Conservation (phyloP, 2,888 invertebrate species). For the Oscheius sp. region DNA sequence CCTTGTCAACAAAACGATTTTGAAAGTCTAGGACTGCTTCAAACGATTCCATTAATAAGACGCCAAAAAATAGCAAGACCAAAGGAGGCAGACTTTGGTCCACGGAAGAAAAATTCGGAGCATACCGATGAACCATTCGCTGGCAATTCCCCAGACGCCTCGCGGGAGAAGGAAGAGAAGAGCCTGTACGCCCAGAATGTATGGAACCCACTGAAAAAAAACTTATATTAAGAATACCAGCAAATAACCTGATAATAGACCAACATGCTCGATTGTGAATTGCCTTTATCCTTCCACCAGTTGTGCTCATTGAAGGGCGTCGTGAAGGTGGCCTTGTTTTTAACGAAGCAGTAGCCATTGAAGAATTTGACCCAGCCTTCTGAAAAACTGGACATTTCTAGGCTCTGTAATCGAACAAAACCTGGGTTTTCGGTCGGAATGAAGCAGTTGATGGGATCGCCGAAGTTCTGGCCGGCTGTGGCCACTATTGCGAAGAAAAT, state of each 20-base stretch:
- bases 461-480: conserved; percentile 49
- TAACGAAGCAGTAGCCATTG: conserved; percentile 48
- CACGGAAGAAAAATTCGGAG: background rate
- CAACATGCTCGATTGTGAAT: background rate
- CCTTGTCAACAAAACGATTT: no score
- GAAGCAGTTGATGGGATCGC: conserved; percentile 52
- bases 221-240: background rate
- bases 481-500: conserved; percentile 43
- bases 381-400: conserved; percentile 9
- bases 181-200: conserved; percentile 48
- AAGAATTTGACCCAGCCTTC: conserved; percentile 43
- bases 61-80: no score
- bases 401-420: no score
- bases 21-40: no score
- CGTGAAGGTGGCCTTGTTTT: conserved; percentile 40
- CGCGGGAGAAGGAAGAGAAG: conserved; percentile 43
- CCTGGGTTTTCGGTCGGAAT: conserved; percentile 26
- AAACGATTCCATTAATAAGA: no score
- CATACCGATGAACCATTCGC: conserved; percentile 18
- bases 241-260: background rate
- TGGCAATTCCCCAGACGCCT: conserved; percentile 41
- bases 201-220: conserved; percentile 54
- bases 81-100: background rate
- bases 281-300: background rate
- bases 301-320: background rate